These are phyloP conservation scores for Polymixis lichenea DNA, from an alignment of 2,888 invertebrate species.

Conservation along the genomic window DNA sequence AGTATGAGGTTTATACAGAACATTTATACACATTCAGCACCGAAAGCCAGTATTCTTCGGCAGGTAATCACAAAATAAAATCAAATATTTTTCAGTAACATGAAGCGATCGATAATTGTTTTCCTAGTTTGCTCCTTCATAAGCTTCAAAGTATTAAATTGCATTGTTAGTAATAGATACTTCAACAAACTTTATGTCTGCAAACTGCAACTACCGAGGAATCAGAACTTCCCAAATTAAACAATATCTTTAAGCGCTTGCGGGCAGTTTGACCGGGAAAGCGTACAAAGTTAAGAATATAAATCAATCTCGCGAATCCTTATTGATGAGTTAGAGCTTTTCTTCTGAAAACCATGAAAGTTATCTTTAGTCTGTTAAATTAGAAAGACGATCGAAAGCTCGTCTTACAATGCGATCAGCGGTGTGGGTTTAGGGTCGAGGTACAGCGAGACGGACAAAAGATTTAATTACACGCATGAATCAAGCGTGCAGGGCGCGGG, in stretches of 20 bases:
- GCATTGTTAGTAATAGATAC: slow-evolving; percentile 20
- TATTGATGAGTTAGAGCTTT: slow-evolving; percentile 79
- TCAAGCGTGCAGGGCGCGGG: slow-evolving; percentile 82
- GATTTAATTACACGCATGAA: slow-evolving; percentile 91
- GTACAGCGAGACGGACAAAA: slow-evolving; percentile 84
- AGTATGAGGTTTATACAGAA: too few relatives aligned
- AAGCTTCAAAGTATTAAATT: slow-evolving; percentile 10
- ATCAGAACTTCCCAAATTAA: slow-evolving; percentile 42
- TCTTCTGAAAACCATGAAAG: slow-evolving; percentile 69
- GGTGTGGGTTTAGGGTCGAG: slow-evolving; percentile 77
- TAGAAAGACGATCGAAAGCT: slow-evolving; percentile 80
- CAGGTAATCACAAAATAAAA: neutral
- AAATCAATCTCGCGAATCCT: slow-evolving; percentile 80
- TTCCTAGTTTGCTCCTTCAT: neutral
- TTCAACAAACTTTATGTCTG: slow-evolving; percentile 30
- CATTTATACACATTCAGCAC: too few relatives aligned
- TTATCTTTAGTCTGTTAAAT: slow-evolving; percentile 79
- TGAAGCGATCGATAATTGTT: neutral
- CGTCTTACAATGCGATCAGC: slow-evolving; percentile 81
- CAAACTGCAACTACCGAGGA: slow-evolving; percentile 40
- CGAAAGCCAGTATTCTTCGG: neutral
- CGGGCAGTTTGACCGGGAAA: slow-evolving; percentile 35
- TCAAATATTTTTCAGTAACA: neutral
- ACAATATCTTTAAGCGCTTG: slow-evolving; percentile 33
- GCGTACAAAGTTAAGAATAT: slow-evolving; percentile 65